Evolutionary conservation across 2,888 invertebrate genomes (phyloP).

Genomic region (Agonopterix arenella): DNA sequence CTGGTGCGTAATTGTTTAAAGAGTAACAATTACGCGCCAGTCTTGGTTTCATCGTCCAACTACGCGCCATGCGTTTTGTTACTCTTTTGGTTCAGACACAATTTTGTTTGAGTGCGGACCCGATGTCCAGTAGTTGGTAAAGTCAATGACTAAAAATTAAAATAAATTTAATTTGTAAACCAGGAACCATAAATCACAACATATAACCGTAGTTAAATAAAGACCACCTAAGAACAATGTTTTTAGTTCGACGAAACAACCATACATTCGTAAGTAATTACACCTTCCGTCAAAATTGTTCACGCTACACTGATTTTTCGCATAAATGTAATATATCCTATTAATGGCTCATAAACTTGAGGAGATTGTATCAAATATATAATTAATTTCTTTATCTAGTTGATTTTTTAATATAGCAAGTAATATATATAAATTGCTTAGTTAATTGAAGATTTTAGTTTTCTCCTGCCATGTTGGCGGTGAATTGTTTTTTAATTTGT

Average conservation of each 20-base stretch:
- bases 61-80: too few relatives aligned
- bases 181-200: too few relatives aligned
- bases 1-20: too few relatives aligned
- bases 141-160: too few relatives aligned
- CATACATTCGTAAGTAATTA: conserved; percentile 23
- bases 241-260: not conserved
- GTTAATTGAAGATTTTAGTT: conserved; percentile 46
- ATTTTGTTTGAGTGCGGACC: too few relatives aligned
- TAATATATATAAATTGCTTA: conserved; percentile 5
- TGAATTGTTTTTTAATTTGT: conserved; percentile 54
- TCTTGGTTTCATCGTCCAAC: too few relatives aligned
- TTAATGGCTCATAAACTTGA: conserved; percentile 39
- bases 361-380: conserved; percentile 25
- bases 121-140: too few relatives aligned
- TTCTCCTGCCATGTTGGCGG: conserved; percentile 25
- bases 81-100: too few relatives aligned
- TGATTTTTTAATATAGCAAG: not conserved
- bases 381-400: conserved; percentile 6
- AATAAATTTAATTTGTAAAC: too few relatives aligned
- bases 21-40: too few relatives aligned
- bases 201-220: conserved; percentile 5
- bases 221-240: conserved; percentile 1
- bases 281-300: conserved; percentile 33
- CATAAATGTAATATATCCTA: conserved; percentile 21
- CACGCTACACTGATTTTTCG: conserved; percentile 31